phyloP scores from a whole-genome alignment of 2,113 vertebrate species.

The Oxyruncus cristatus region DNA sequence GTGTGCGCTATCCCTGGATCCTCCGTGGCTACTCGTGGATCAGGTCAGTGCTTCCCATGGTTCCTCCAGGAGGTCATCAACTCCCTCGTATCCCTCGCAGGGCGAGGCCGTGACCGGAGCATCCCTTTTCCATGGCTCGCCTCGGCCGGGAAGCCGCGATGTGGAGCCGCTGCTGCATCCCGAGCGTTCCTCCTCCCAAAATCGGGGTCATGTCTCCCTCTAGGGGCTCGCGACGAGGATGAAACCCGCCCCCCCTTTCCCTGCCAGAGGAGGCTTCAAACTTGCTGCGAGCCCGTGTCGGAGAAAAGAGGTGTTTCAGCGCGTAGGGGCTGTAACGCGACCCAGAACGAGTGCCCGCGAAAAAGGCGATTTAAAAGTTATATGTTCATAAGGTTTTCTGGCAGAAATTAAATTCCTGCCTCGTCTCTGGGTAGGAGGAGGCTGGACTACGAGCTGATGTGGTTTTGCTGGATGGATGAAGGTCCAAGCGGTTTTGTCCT shows the following conservation, averaged over 20 bases:
- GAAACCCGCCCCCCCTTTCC: background rate
- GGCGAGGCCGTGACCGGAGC: background rate
- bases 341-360: accelerated
- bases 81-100: accelerated
- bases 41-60: accelerated
- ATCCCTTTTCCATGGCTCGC: accelerated
- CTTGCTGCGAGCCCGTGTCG: accelerated
- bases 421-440: background rate
- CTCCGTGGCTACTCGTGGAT: accelerated
- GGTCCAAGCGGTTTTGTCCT: background rate
- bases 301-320: background rate
- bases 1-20: accelerated
- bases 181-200: background rate
- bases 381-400: background rate
- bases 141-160: background rate
- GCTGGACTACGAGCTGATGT: accelerated
- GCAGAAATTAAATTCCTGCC: background rate
- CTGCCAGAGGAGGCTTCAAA: background rate
- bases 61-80: accelerated
- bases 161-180: background rate
- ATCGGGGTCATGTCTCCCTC: conserved; percentile 57
- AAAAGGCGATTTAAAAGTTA: background rate
- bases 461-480: background rate
- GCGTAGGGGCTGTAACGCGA: background rate
- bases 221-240: conserved; percentile 23